Conservation (phyloP, 2,888 invertebrate species). For the Tenthredo notha region DNA sequence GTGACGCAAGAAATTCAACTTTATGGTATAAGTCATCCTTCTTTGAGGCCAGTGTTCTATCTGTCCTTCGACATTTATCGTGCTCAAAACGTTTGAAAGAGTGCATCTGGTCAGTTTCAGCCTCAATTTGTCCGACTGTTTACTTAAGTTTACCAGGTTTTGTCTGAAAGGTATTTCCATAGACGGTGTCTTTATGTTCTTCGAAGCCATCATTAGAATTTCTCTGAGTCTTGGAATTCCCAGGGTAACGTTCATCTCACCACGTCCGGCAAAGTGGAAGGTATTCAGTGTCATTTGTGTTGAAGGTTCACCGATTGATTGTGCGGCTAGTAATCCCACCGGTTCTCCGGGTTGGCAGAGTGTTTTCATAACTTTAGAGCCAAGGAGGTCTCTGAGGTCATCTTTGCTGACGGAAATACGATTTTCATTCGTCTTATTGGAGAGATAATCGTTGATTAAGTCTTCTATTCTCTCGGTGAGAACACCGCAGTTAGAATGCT, state of each 20-base stretch:
- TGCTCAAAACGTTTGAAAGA: conserved; percentile 89
- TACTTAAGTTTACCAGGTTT: conserved; percentile 79
- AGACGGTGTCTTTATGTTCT: conserved; percentile 96
- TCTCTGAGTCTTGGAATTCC: conserved; percentile 98
- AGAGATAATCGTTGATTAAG: conserved; percentile 83
- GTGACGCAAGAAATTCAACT: conserved; percentile 87
- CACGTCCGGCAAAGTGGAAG: conserved; percentile 99
- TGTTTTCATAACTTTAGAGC: conserved; percentile 88
- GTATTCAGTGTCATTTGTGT: conserved; percentile 99
- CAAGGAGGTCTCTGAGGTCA: conserved; percentile 86
- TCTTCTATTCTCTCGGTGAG: conserved; percentile 90
- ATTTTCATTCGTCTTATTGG: neutral
- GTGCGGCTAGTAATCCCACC: conserved; percentile 97
- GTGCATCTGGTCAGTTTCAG: conserved; percentile 89
- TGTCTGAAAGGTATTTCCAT: conserved; percentile 94
- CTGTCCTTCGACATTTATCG: conserved; percentile 83
- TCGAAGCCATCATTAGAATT: conserved; percentile 97
- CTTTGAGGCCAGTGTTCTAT: conserved; percentile 81
- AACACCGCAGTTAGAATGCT: conserved; percentile 90
- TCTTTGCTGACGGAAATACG: conserved; percentile 60
- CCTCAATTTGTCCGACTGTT: conserved; percentile 85
- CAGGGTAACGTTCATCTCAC: conserved; percentile 99
- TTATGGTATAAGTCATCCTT: conserved; percentile 84
- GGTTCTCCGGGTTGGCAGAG: conserved; percentile 96
- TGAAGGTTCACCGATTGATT: conserved; percentile 99